These are phyloP conservation scores for Boleophthalmus pectinirostris DNA, from an alignment of 2,113 vertebrate genomes.

Conservation along the genomic window DNA sequence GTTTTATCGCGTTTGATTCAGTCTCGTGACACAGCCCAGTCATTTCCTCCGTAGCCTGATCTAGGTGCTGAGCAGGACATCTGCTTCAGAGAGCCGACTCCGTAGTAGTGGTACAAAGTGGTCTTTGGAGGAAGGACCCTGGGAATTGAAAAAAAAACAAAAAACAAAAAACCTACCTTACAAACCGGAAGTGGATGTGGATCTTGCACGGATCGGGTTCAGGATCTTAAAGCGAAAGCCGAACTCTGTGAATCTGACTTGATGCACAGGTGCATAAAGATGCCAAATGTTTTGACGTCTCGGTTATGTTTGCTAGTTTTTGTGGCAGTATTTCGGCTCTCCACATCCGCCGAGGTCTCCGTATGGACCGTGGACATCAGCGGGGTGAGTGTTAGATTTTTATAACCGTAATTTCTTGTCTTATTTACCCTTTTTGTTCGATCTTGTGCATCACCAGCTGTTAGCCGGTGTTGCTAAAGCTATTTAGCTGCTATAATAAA, in stretches of 20 bases:
- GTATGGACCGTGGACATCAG: constrained; percentile 71
- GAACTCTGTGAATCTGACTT: constrained; percentile 11
- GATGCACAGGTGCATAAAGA: constrained; percentile 41
- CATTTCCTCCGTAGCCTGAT: too few relatives aligned
- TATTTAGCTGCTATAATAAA: constrained; percentile 18
- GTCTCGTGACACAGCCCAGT: too few relatives aligned
- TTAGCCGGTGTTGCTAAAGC: constrained; percentile 50
- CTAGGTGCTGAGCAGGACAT: too few relatives aligned
- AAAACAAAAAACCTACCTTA: neutral
- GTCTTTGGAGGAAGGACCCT: too few relatives aligned
- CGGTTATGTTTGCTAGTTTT: constrained; percentile 42
- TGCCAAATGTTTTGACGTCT: constrained; percentile 36
- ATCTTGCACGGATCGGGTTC: constrained; percentile 22
- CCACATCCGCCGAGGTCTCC: constrained; percentile 65
- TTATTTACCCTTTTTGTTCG: neutral
- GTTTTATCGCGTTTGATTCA: too few relatives aligned
- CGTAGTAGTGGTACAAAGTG: too few relatives aligned
- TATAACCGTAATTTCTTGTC: neutral
- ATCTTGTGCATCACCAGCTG: constrained; percentile 25
- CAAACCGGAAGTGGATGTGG: constrained; percentile 54
- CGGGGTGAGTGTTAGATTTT: constrained; percentile 63
- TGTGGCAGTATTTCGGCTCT: constrained; percentile 22
- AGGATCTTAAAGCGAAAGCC: constrained; percentile 14
- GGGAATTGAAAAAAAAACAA: too few relatives aligned
- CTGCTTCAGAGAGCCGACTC: too few relatives aligned